Evolutionary conservation across 1,140 invertebrate genomes (phyloP), one percentile per base, ranked within the genome.

Genomic region (Solenopsis fugax): DNA sequence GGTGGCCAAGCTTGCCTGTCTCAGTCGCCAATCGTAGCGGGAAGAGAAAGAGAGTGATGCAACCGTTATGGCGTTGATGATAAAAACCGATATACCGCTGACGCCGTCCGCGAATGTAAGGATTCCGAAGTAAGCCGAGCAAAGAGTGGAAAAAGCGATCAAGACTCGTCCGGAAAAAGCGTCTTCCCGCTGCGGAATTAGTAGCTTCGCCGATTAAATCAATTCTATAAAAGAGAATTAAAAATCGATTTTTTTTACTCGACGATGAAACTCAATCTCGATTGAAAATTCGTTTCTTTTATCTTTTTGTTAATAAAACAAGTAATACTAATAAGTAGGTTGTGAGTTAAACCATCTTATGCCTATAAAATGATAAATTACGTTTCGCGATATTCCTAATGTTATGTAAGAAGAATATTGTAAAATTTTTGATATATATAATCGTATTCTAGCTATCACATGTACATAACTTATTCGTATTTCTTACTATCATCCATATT

Each of bases 41-140:
- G 62, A 65, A 87, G 65, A 73, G 87, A 71, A 69, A 86, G 56
- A 77, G 69, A 52, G 29, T 60, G 54, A 76, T 78, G 72, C 73
- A 76, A 76, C 89, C 87, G 82, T 90, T 78, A 88, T 90, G 89
- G 87, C 62, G 73, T 58, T 48, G 24, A 18, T 75, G 89, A 90
- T 91, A 91, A 91, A 91, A 91, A 91, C 77, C 73, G 73, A 60
- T 88, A 86, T 80, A 90, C 52, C 62, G 50, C 18, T 69, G 60
- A 41, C 78, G 48, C 18, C 29, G 12, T 62, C n/a, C 76, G 58
- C 48, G 84, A 75, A 52, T 45, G 75, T 76, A 76, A 88, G 89
- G 77, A 91, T 86, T 77, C 64, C 9, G 69, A 29, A 41, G 67
- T 71, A 81, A 82, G 65, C 34, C 18, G 41, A 62, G 80, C 34